Evolutionary conservation across 2,888 invertebrate species (phyloP), one percentile per base, ranked within the genome.

Genomic region (Diarsia mendica): DNA sequence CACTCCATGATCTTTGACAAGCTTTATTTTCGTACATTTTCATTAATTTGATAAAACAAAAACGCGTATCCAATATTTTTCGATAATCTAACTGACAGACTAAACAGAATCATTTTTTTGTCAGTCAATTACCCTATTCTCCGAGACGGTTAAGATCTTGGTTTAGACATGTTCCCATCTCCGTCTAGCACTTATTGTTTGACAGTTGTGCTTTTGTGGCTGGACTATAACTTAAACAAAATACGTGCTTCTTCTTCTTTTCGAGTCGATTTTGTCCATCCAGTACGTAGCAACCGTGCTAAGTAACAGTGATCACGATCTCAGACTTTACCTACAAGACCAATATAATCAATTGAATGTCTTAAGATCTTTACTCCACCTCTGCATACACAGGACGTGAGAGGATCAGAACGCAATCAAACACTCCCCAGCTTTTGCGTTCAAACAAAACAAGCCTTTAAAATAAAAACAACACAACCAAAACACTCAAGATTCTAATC

Each of bases 401-500:
- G 28, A 28, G 28, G 28, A 28, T 28, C n/a, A n/a, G n/a, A 28
- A 28, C 28, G 28, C 28, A 28, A 28, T 28, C 28, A 28, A 2
- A 28, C 28, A 28, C 28, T 28, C 1, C 28, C 58, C 9, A 60
- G 13, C 15, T 11, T 11, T n/a, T n/a, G 2, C n/a, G 11, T 10
- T 18, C 20, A n/a, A 33, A 18, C 4, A 48, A n/a, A 48, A n/a
- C 3, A 2, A 9, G 4, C 5, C 6, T 61, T 15, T n/a, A n/a
- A n/a, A 3, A 20, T 48, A 65, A 46, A 2, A 20, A 53, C 18
- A 13, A 55, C 44, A 6, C 6, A 64, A 55, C 44, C 28, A 3
- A 53, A 70, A 15, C 3, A n/a, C 9, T 20, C 11, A n/a, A 51
- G 64, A 72, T 65, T 33, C 15, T 39, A 39, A 67, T 75, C 55